Base-by-base conservation (phyloP, 2,797 vertebrate genomes). In the Ceryle rudis region DNA sequence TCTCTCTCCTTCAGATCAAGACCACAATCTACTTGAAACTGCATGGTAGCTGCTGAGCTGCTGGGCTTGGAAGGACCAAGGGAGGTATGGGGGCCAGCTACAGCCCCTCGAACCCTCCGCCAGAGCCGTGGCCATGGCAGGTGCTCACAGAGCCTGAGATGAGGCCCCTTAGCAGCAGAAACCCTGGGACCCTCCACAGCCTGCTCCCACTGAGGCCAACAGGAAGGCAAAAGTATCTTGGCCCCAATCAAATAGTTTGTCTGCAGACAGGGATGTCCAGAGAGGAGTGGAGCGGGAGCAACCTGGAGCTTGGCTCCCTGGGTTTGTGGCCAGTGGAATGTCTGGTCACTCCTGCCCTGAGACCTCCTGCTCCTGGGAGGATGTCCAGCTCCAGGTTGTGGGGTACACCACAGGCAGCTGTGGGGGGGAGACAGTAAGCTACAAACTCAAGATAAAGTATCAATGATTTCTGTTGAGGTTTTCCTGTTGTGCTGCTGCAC, bases 401-500 rank as follows among this genome's bases (percentile, higher is more conserved):
- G 18, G 18, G 31, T 29, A 25, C 49, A 10, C 5, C 69, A 41
- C 0, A 1, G 67, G 81, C 54, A 69, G 39, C 86, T 44, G 10
- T 2, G 35, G 31, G 49, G 54, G 23, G 69, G 39, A 70, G 22
- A 11, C 66, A 93, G 49, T 81, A 31, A 93, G 58, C 17, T 46
- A 69, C 41, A 49, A 89, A 18, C 11, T n/a, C 35, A 14, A 95
- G 96, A 95, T 91, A 80, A 91, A 84, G 12, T 2, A 60, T 11
- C 1, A 0, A 14, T 39, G 42, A 42, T 71, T 96, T 83, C 58
- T 82, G 15, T 33, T 91, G 95, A 93, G 96, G 93, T 93, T 96
- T 96, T 93, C 93, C 84, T 95, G 84, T 78, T 89, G 46, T 1
- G 39, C 84, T 80, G 49, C 78, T 97, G 92, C 74, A 31, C 12